Evolutionary conservation across 2,797 vertebrate genomes (phyloP), one percentile per base, ranked within the genome.

Genomic region (Limnodromus scolopaceus): DNA sequence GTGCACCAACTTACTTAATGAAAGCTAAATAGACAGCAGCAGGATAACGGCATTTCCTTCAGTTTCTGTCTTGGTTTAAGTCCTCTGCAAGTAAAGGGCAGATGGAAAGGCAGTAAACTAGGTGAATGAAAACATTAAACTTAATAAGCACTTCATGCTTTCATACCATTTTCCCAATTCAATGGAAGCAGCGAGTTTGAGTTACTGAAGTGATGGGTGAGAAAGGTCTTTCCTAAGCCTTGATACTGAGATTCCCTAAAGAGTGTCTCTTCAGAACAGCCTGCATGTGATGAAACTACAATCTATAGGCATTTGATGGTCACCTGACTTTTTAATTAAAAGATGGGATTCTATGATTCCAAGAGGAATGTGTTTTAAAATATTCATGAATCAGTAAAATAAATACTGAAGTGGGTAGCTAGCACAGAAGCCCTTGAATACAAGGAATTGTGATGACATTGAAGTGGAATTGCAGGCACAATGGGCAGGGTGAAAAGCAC

Each of bases 1-100:
- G 9, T 86, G 85, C 93, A 97, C 82, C 91, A 96, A 89, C 96
- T 98, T 97, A 91, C 86, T 97, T 97, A 97, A 97, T 97, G 94
- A 96, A 97, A 97, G 88, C 94, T 97, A 97, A 97, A 97, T 91
- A 97, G 97, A 92, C 93, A 97, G 89, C 96, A 96, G 93, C 91
- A 92, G 94, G 87, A 89, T 97, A 97, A 97, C 77, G 89, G 79
- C 92, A 93, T 96, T 98, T 97, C 93, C 94, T 97, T 93, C 80
- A 94, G 92, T 75, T 97, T 76, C 91, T 93, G 19, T 89, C 95
- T 95, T 96, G 91, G 94, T 95, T 94, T 89, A 97, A 95, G 89
- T 91, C 92, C 90, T 96, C 92, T 87, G 96, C 91, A 94, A 96
- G 76, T 96, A 95, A 97, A 95, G 81, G 92, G 86, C 95, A 97